Conservation (phyloP, 2,888 invertebrate genomes). For the Drosophila meridiana region DNA sequence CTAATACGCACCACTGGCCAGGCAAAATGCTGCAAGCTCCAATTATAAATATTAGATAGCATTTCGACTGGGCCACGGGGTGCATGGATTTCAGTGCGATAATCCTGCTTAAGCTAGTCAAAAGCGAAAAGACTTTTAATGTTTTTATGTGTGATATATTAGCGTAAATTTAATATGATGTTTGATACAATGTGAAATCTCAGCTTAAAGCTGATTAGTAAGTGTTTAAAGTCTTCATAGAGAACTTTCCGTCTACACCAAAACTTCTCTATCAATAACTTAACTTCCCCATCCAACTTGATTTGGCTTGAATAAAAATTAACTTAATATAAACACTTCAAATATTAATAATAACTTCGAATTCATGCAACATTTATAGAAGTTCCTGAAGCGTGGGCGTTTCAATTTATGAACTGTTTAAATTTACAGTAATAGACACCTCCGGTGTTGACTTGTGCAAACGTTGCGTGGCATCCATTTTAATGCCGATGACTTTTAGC, state of each 20-base stretch:
- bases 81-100: background rate
- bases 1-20: conserved; percentile 35
- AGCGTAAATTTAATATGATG: too few relatives aligned
- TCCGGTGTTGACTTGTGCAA: conserved; percentile 42
- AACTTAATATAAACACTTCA: background rate
- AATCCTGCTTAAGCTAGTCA: background rate
- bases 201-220: background rate
- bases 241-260: background rate
- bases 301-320: background rate
- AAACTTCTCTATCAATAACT: background rate
- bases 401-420: conserved; percentile 34
- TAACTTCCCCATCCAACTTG: background rate
- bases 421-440: conserved; percentile 38
- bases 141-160: too few relatives aligned
- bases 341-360: background rate
- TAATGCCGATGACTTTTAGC: conserved; percentile 73
- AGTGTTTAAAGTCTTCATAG: background rate
- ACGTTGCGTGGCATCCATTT: conserved; percentile 57
- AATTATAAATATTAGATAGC: conserved; percentile 51
- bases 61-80: background rate
- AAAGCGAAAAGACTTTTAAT: background rate
- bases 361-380: background rate
- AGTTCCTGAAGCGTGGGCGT: background rate
- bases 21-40: conserved; percentile 29
- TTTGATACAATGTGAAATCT: background rate